A percentile compares a stretch with the other conserved stretches of the same genome.
These are phyloP conservation scores for Trachythela sp. DNA, from an alignment of 64 coral and sea anemone species.

Conservation along the genomic window DNA sequence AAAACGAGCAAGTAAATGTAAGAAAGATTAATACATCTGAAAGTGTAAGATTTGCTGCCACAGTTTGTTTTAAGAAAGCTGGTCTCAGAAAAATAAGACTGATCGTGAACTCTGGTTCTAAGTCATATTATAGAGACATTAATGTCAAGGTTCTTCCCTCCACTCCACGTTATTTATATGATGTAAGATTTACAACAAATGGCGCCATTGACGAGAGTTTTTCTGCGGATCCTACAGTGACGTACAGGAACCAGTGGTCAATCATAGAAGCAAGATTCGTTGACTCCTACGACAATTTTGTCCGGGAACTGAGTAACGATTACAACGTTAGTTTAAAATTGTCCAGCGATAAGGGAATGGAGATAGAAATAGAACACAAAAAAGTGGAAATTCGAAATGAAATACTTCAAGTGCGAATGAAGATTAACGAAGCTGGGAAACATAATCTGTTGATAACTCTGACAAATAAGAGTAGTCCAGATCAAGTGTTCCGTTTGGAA, in stretches of 20 bases:
- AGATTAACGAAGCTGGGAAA: background rate
- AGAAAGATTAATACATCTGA: background rate
- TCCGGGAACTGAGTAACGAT: background rate
- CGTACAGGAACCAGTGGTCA: background rate
- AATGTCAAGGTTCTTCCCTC: background rate
- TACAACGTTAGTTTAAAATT: background rate
- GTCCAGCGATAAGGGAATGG: background rate
- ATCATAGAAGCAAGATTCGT: background rate
- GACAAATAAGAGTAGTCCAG: background rate
- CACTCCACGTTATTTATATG: background rate
- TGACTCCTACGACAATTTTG: background rate
- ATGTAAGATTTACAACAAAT: background rate
- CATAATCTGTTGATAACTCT: background rate
- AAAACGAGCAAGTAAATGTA: background rate
- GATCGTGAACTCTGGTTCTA: background rate
- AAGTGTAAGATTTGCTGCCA: background rate
- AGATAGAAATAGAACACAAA: background rate
- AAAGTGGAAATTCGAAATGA: background rate
- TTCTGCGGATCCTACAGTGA: background rate
- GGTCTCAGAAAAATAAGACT: background rate
- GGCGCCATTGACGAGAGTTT: background rate
- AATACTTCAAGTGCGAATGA: background rate
- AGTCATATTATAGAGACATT: background rate
- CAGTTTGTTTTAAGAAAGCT: background rate
- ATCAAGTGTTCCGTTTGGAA: background rate